A percentile compares a stretch with the other conserved stretches of the same genome.
phyloP scores from a whole-genome alignment of 2,888 invertebrate species.

The Penaeus monodon region DNA sequence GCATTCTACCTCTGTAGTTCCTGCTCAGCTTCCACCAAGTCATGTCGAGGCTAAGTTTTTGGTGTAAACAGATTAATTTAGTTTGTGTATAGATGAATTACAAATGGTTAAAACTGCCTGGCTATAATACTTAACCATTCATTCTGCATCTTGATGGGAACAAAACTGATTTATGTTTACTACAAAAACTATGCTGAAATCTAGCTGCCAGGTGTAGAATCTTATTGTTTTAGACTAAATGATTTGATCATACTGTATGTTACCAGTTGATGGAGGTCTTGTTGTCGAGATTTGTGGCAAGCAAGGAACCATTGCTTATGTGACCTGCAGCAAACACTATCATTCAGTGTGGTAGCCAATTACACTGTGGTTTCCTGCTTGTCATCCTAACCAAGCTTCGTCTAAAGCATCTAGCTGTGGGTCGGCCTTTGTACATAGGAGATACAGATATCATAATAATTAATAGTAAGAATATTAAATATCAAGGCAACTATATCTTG shows the following conservation, averaged over 20 bases:
- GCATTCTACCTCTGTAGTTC: constrained; percentile 59
- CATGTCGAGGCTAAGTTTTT: constrained; percentile 50
- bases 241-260: constrained; percentile 56
- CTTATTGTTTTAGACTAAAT: constrained; percentile 56
- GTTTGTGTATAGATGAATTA: constrained; percentile 49
- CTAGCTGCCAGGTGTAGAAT: constrained; percentile 55
- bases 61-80: constrained; percentile 41
- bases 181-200: constrained; percentile 49
- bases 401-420: constrained; percentile 60
- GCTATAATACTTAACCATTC: constrained; percentile 40
- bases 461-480: constrained; percentile 59
- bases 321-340: constrained; percentile 50
- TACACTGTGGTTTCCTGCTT: constrained; percentile 50
- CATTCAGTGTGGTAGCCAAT: constrained; percentile 36
- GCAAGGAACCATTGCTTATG: constrained; percentile 56
- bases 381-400: constrained; percentile 57
- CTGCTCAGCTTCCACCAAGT: constrained; percentile 58
- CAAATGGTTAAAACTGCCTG: constrained; percentile 50
- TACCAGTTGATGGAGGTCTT: constrained; percentile 45
- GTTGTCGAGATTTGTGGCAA: constrained; percentile 47
- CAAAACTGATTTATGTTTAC: constrained; percentile 47
- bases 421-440: constrained; percentile 63
- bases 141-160: constrained; percentile 39
- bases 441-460: constrained; percentile 62
- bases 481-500: constrained; percentile 63